Evolutionary conservation across 2,888 invertebrate genomes (phyloP), one percentile per base, ranked within the genome.

Genomic region (Pterostichus niger): DNA sequence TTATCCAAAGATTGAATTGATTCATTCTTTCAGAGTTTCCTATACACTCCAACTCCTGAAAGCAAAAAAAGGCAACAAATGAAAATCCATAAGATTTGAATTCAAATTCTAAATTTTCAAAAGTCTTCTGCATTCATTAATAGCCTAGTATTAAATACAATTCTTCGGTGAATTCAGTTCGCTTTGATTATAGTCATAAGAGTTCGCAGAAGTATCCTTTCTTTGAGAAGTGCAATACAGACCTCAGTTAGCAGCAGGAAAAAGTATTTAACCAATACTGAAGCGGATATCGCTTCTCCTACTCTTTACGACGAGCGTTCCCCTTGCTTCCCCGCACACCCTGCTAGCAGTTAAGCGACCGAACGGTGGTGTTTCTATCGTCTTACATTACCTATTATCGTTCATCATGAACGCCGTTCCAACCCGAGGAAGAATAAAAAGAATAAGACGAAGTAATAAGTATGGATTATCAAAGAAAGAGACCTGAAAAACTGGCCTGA

Each of bases 401-500:
- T 89, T 88, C 88, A 89, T 89, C 89, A 89, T 86, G 86, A 86
- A 87, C 87, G 86, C 86, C 68, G 52, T 79, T 64, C 68, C 77
- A 46, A 68, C 68, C 17, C 49, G 49, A 52, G 44, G 61, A 64
- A 68, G 79, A 87, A 87, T 88, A 88, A 89, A 88, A 89, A 88
- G 88, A 88, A 87, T 87, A 88, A 88, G 88, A 88, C 88, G 88
- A 87, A 87, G 89, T 89, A 89, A 89, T 89, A 89, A 89, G 88
- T 89, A 89, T 89, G 89, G 89, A 89, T 89, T 89, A 89, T 89
- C 88, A 89, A 88, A 88, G 85, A 84, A 84, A 77, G 68, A 79
- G 77, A 77, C 77, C 77, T 77, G 77, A 77, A 77, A 77, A 77
- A 77, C 56, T 54, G 54, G 54, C 56, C 77, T 77, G 77, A 77